phyloP scores from a whole-genome alignment of 2,888 invertebrate genomes.

The Macroteleia sp. region DNA sequence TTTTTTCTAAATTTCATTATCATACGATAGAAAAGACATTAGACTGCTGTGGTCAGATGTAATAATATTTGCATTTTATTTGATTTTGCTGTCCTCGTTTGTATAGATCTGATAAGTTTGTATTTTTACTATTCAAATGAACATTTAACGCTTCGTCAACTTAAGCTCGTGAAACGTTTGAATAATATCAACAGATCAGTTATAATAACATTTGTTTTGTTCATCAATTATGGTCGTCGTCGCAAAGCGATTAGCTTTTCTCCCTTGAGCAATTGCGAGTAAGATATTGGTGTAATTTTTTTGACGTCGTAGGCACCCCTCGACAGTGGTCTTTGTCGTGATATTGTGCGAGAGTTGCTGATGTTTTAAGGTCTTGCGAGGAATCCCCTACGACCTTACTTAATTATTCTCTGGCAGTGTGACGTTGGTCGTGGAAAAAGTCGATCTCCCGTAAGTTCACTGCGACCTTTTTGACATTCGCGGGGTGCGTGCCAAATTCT shows the following conservation, averaged over 20 bases:
- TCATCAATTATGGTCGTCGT: constrained; percentile 63
- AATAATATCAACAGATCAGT: constrained; percentile 39
- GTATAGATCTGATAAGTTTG: background rate
- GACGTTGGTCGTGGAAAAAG: constrained; percentile 69
- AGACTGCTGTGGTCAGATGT: background rate
- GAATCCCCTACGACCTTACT: constrained; percentile 75
- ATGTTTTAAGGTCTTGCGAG: constrained; percentile 57
- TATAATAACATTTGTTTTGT: constrained; percentile 56
- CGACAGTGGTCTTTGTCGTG: constrained; percentile 51
- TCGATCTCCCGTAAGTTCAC: constrained; percentile 76
- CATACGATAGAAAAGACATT: constrained; percentile 14
- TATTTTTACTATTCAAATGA: background rate
- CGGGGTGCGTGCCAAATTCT: constrained; percentile 71
- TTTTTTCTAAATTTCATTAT: constrained; percentile 11
- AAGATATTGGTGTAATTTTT: constrained; percentile 71
- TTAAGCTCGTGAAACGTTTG: constrained; percentile 5
- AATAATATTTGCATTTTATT: constrained; percentile 17
- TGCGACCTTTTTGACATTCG: constrained; percentile 71
- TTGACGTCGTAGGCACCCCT: constrained; percentile 58
- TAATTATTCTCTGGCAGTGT: constrained; percentile 77
- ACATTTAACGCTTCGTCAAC: constrained; percentile 4
- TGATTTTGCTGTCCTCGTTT: background rate
- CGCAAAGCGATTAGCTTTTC: constrained; percentile 60
- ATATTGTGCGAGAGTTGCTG: constrained; percentile 49
- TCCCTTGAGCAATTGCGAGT: constrained; percentile 43